Base-by-base conservation (phyloP, 2,113 vertebrate species). In the Thunnus thynnus region DNA sequence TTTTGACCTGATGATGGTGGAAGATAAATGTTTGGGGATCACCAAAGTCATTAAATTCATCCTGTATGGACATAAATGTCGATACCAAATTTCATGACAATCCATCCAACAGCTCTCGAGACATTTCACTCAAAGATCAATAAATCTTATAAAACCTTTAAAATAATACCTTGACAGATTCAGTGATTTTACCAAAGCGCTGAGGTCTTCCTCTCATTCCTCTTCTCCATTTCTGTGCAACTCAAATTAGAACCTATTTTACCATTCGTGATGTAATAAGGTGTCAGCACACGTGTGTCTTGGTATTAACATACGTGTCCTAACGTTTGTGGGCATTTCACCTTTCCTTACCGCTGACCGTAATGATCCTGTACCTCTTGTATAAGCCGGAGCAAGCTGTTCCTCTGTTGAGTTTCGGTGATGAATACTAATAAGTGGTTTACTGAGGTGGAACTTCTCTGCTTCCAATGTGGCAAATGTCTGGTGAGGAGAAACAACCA, bases 371-470 rank as follows among this genome's bases (percentile, higher is more conserved):
- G 80, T 55, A 52, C 64, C 55, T 78, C 52, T 71, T 74, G 70
- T 74, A 61, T 51, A 56, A 80, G 52, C 75, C 61, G 12, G 64
- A 82, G 62, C 6, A 20, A 84, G 73, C 65, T 72, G 63, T 46
- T 77, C 32, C 62, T 77, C 51, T 52, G n/a, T 22, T 32, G 55
- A 56, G 41, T 58, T 60, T 46, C 30, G 51, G 66, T 66, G 67
- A 69, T 80, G 86, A 85, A 89, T 87, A 81, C 69, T 85, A 88
- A 91, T 76, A 16, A 84, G 58, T 61, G 73, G 46, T 67, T 88
- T 76, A 76, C 72, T 82, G 73, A 77, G 73, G 72, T 76, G 85
- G 72, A 90, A 90, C 86, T 16, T 80, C 54, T 63, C 61, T 79
- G 44, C 72, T 78, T 76, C 68, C n/a, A 3, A 68, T 36, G 62